Evolutionary conservation across 2,113 vertebrate genomes (phyloP).

Genomic region (Cyprinus carpio): DNA sequence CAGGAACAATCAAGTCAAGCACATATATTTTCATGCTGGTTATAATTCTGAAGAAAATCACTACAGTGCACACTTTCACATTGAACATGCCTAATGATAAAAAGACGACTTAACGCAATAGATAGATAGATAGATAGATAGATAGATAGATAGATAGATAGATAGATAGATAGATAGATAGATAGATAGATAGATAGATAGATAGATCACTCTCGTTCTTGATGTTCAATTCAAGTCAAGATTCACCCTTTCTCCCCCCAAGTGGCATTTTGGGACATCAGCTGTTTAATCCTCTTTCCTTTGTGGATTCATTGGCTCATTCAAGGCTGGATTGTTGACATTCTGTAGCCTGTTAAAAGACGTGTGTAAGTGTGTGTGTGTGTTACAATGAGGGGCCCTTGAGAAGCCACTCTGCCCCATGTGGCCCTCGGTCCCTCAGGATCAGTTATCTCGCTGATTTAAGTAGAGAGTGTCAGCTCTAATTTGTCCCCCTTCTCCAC

Average conservation of each 20-base stretch:
- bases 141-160: neutral
- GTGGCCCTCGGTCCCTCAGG: constrained; percentile 77
- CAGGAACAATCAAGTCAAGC: constrained; percentile 52
- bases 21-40: constrained; percentile 15
- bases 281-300: constrained; percentile 79
- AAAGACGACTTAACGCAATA: neutral
- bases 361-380: constrained; percentile 63
- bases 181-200: neutral
- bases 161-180: neutral
- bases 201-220: neutral
- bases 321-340: constrained; percentile 81
- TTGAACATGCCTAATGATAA: neutral
- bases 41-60: constrained; percentile 30
- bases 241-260: constrained; percentile 47
- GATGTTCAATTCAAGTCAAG: neutral
- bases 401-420: constrained; percentile 78
- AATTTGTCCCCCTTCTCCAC: constrained; percentile 81
- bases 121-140: neutral
- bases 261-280: constrained; percentile 72
- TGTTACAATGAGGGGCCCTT: constrained; percentile 78
- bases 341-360: constrained; percentile 81
- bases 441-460: constrained; percentile 83
- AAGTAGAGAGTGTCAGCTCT: constrained; percentile 86
- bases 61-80: neutral
- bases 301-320: constrained; percentile 82